These are phyloP conservation scores for Neodiprion virginianus DNA, from an alignment of 1,140 invertebrate genomes.

Conservation along the genomic window DNA sequence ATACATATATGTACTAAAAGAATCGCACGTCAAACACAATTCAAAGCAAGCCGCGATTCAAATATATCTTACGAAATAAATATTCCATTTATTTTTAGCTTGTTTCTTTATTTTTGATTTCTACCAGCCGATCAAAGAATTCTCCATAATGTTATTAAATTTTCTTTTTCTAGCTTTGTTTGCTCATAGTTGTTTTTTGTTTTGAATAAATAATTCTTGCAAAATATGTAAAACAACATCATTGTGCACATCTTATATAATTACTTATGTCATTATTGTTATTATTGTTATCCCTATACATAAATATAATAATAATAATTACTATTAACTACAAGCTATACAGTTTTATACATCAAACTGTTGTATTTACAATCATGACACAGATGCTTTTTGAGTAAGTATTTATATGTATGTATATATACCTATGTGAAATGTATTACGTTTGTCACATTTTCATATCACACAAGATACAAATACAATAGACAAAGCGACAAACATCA, in stretches of 20 bases:
- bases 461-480: slow-evolving; percentile 10
- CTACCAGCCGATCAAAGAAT: neutral
- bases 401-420: neutral
- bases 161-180: slow-evolving; percentile 18
- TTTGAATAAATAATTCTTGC: slow-evolving; percentile 17
- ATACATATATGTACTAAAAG: neutral
- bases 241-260: slow-evolving; percentile 10
- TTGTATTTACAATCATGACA: slow-evolving; percentile 43
- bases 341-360: slow-evolving; percentile 28
- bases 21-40: too few relatives aligned
- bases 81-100: too few relatives aligned
- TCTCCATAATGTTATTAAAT: neutral
- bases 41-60: too few relatives aligned
- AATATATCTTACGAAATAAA: too few relatives aligned
- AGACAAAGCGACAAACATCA: slow-evolving; percentile 17
- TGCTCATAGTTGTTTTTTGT: slow-evolving; percentile 12
- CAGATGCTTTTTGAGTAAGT: slow-evolving; percentile 18
- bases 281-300: slow-evolving; percentile 24
- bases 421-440: neutral
- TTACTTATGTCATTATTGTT: neutral
- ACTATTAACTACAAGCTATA: slow-evolving; percentile 24
- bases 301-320: slow-evolving; percentile 29
- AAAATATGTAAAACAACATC: slow-evolving; percentile 11
- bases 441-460: neutral
- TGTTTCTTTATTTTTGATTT: too few relatives aligned